Percentiles rank a stretch among this genome's conserved stretches.
phyloP scores from a whole-genome alignment of 2,797 vertebrate genomes.

The Arremon brunneinucha region DNA sequence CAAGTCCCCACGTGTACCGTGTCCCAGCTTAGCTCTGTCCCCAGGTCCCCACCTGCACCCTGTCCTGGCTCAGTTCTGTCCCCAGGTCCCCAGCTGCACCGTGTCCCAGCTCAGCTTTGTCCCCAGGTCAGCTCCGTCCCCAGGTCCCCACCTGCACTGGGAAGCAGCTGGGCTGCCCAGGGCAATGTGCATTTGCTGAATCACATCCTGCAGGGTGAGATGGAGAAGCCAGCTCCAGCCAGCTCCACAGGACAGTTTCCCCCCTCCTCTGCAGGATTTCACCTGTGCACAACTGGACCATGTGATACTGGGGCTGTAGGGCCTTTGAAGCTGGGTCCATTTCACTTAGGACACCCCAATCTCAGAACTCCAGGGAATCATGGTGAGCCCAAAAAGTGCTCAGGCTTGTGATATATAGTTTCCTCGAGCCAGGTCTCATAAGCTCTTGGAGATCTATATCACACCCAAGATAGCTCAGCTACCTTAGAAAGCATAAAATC shows the following conservation, averaged over 20 bases:
- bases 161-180: not conserved
- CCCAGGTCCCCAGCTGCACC: no score
- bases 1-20: no score
- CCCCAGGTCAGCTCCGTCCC: not conserved
- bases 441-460: no score
- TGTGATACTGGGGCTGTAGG: not conserved
- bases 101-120: no score
- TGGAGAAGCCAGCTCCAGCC: not conserved
- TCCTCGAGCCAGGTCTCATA: no score
- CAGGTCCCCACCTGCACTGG: fast-evolving
- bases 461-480: no score
- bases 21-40: no score
- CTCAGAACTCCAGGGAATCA: not conserved
- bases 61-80: no score
- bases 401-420: not conserved
- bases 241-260: not conserved
- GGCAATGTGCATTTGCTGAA: fast-evolving
- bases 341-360: not conserved
- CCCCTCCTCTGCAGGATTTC: not conserved
- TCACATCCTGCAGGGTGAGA: not conserved
- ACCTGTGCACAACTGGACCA: not conserved
- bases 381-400: not conserved
- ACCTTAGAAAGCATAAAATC: no score
- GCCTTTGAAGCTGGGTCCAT: not conserved
- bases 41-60: no score